phyloP scores from a whole-genome alignment of 1,140 invertebrate genomes.

The Lucilia sericata region DNA sequence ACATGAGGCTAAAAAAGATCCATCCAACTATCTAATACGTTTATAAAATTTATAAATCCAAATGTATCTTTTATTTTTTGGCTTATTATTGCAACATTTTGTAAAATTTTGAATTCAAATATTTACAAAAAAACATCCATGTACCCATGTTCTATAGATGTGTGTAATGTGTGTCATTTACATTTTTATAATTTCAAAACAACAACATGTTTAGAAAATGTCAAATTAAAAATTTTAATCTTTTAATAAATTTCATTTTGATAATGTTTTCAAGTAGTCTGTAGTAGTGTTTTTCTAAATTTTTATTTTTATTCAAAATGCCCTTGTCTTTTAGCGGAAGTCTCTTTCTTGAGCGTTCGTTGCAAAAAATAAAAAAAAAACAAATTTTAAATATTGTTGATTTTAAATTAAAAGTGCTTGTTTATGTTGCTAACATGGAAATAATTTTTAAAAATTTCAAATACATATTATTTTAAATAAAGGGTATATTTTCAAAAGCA shows the following conservation, averaged over 20 bases:
- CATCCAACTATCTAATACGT: not conserved
- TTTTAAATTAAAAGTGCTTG: not conserved
- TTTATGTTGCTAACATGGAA: not conserved
- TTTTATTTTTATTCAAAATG: not conserved
- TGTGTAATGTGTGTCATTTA: slow-evolving; percentile 29
- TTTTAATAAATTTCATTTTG: slow-evolving; percentile 29
- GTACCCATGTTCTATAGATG: not conserved
- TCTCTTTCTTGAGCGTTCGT: not conserved
- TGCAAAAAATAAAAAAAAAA: too few relatives aligned
- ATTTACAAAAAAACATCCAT: too few relatives aligned
- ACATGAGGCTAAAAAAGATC: not conserved
- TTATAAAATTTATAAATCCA: not conserved
- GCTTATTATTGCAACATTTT: not conserved
- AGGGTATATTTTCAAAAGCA: not conserved
- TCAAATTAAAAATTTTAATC: slow-evolving; percentile 38
- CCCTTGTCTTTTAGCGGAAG: slow-evolving; percentile 25
- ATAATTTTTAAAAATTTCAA: not conserved
- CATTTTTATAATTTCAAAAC: slow-evolving; percentile 35
- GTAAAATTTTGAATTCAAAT: not conserved
- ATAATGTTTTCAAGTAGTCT: not conserved
- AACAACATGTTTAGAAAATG: slow-evolving; percentile 34
- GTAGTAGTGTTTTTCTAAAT: not conserved
- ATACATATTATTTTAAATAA: too few relatives aligned
- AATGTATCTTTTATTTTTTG: not conserved
- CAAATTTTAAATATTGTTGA: not conserved